These are phyloP conservation scores for Erebia aethiops DNA, from an alignment of 2,888 invertebrate species.

Conservation along the genomic window DNA sequence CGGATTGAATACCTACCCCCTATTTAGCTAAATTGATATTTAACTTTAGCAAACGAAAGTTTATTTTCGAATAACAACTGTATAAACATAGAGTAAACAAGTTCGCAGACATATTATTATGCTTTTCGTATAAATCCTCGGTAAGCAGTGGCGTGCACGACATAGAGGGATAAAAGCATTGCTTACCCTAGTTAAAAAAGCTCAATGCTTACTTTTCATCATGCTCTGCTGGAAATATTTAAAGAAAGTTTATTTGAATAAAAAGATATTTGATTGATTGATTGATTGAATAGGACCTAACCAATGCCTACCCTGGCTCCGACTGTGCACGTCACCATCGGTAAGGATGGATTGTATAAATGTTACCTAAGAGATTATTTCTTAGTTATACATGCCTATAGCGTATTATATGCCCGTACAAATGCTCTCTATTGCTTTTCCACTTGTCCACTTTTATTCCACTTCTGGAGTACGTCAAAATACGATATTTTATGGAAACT, in stretches of 20 bases:
- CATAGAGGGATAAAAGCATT: too few relatives aligned
- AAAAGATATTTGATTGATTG: too few relatives aligned
- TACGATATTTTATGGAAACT: too few relatives aligned
- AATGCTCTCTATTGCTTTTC: neutral
- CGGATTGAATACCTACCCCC: constrained; percentile 2
- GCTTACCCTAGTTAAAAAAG: too few relatives aligned
- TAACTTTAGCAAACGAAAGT: neutral
- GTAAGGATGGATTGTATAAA: neutral
- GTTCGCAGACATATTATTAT: constrained; percentile 11
- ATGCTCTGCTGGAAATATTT: too few relatives aligned
- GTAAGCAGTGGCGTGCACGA: too few relatives aligned
- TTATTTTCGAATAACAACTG: neutral
- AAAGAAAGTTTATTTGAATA: too few relatives aligned
- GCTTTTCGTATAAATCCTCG: neutral
- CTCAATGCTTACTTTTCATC: too few relatives aligned
- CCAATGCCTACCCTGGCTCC: too few relatives aligned
- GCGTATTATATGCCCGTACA: neutral
- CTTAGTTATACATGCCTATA: neutral
- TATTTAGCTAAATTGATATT: neutral
- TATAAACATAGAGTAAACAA: constrained; percentile 22
- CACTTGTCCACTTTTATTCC: neutral
- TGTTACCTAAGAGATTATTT: constrained; percentile 7
- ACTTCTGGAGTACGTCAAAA: neutral
- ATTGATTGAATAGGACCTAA: too few relatives aligned
- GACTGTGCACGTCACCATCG: too few relatives aligned